Percentiles rank a stretch among this genome's conserved stretches.
Evolutionary conservation across 2,888 invertebrate species (phyloP).

Genomic region (Drosophila mulleri): DNA sequence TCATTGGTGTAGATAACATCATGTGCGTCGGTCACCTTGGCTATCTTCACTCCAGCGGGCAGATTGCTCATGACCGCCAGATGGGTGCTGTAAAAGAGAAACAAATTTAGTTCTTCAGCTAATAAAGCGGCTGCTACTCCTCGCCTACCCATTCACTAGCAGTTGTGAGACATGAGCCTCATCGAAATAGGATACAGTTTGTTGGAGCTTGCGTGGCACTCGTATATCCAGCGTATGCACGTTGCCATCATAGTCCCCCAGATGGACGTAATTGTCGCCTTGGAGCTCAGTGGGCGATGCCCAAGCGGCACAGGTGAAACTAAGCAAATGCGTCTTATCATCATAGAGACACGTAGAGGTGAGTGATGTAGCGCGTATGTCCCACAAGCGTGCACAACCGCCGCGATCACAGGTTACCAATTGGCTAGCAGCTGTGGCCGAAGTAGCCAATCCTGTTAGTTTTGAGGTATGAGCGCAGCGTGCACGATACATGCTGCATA

Average conservation of each 20-base stretch:
- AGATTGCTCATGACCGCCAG: conserved; percentile 64
- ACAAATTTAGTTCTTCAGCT: neutral
- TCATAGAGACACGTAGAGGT: conserved; percentile 54
- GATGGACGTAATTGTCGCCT: conserved; percentile 57
- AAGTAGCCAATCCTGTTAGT: conserved; percentile 57
- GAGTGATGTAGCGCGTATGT: conserved; percentile 47
- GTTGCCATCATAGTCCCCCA: conserved; percentile 66
- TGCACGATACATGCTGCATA: conserved; percentile 57
- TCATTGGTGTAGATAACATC: conserved; percentile 49
- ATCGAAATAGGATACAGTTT: conserved; percentile 48
- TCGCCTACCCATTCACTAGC: conserved; percentile 54
- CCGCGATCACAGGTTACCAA: conserved; percentile 68
- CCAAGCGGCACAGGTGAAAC: conserved; percentile 64
- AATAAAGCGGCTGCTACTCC: neutral
- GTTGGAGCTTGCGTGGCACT: conserved; percentile 42
- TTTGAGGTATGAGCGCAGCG: conserved; percentile 52
- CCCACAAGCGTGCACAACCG: conserved; percentile 64
- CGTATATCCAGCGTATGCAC: conserved; percentile 66
- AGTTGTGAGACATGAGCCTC: conserved; percentile 47
- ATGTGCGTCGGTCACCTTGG: conserved; percentile 22
- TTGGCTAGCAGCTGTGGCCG: conserved; percentile 29
- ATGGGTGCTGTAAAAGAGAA: conserved; percentile 46
- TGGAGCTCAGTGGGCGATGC: conserved; percentile 44
- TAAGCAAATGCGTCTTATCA: conserved; percentile 45
- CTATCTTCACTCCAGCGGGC: conserved; percentile 56